phyloP scores from a whole-genome alignment of 2,888 invertebrate species.

The Cheilosia variabilis region DNA sequence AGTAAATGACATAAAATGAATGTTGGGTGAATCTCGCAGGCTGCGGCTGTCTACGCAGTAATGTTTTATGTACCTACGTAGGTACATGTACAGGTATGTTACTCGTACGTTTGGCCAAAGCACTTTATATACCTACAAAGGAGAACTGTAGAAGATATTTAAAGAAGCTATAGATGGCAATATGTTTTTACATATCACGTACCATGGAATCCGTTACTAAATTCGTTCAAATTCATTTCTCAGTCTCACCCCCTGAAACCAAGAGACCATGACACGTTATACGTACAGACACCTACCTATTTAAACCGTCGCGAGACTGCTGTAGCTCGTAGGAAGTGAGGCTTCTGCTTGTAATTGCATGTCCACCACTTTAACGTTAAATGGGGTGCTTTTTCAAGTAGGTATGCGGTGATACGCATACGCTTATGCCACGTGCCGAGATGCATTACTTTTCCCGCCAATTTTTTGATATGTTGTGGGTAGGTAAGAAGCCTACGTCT shows the following conservation, averaged over 20 bases:
- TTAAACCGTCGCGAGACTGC: slow-evolving; percentile 24
- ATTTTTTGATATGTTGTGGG: not conserved
- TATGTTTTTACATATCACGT: not conserved
- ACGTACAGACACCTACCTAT: slow-evolving; percentile 54
- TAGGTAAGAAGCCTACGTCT: not conserved
- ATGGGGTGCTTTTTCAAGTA: slow-evolving; percentile 12
- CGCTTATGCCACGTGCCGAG: slow-evolving; percentile 58
- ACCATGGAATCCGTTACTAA: slow-evolving; percentile 54
- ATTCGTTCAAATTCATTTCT: not conserved
- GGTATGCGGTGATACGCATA: not conserved
- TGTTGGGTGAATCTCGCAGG: too few species aligned
- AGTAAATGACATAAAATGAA: too few species aligned
- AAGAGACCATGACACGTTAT: slow-evolving; percentile 56
- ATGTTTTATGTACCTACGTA: too few species aligned
- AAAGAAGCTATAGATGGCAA: not conserved
- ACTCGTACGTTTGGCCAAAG: too few species aligned
- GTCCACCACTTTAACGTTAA: slow-evolving; percentile 46
- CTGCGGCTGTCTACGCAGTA: too few species aligned
- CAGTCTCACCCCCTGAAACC: slow-evolving; percentile 25
- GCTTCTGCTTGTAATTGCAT: slow-evolving; percentile 16
- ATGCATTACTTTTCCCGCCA: slow-evolving; percentile 51
- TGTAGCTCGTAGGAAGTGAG: slow-evolving; percentile 3
- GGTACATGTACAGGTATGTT: too few species aligned
- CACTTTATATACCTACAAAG: too few species aligned
- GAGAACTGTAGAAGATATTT: too few species aligned